A percentile compares a stretch with the other conserved stretches of the same genome.
Conservation (phyloP, 92 coral and sea anemone species). For the Phymanthus crucifer region DNA sequence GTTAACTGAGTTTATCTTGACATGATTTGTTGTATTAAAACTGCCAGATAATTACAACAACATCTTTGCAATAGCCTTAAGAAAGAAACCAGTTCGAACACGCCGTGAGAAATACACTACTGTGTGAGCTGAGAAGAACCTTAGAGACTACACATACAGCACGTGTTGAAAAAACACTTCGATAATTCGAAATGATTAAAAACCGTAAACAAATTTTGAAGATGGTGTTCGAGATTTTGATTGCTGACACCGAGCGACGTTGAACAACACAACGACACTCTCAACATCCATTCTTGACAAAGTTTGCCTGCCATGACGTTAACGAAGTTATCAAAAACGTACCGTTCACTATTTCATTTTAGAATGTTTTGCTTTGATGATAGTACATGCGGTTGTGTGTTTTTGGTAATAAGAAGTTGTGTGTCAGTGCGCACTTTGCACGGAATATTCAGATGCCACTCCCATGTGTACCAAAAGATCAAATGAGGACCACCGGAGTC, state of each 20-base stretch:
- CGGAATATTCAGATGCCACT: conserved; percentile 3
- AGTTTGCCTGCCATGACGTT: neutral
- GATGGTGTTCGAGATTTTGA: conserved; percentile 3
- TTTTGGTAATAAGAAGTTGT: neutral
- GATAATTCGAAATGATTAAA: conserved; percentile 9
- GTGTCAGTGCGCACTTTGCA: neutral
- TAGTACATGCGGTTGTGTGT: too few relatives aligned
- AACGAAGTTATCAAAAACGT: neutral
- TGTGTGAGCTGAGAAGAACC: conserved; percentile 8
- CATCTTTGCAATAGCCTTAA: conserved; percentile 17
- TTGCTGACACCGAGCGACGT: neutral
- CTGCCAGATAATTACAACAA: conserved; percentile 10
- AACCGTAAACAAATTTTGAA: conserved; percentile 10
- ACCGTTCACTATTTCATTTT: neutral
- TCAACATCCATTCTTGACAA: neutral
- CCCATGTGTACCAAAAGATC: neutral
- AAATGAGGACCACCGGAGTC: conserved; percentile 3
- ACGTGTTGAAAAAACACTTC: conserved; percentile 19
- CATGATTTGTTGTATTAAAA: neutral
- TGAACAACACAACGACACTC: conserved; percentile 5
- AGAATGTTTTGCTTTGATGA: neutral
- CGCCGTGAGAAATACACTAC: conserved; percentile 22
- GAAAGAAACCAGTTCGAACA: conserved; percentile 7
- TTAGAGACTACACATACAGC: conserved; percentile 16
- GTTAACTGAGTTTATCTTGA: conserved; percentile 8